phyloP scores from a whole-genome alignment of 2,888 invertebrate genomes.

The Nasonovia ribisnigri region DNA sequence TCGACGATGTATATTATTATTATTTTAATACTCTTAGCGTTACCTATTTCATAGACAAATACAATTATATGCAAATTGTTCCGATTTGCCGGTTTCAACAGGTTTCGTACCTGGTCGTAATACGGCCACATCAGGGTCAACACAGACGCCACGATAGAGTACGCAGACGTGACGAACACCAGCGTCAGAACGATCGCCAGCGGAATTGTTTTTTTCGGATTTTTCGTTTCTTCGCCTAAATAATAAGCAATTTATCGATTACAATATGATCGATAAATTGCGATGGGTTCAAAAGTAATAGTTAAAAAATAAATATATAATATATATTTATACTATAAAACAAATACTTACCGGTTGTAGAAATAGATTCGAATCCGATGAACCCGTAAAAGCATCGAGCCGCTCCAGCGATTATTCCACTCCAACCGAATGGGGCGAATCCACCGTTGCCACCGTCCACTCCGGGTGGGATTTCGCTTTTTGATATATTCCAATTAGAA shows the following conservation, averaged over 20 bases:
- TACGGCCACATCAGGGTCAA: slow-evolving; percentile 90
- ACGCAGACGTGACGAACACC: slow-evolving; percentile 85
- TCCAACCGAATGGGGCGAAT: slow-evolving; percentile 90
- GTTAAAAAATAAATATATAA: too few relatives aligned
- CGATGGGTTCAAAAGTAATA: not conserved
- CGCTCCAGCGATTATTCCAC: slow-evolving; percentile 88
- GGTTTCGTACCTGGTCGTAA: slow-evolving; percentile 77
- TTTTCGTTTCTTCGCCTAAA: slow-evolving; percentile 74
- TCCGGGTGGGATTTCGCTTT: slow-evolving; percentile 65
- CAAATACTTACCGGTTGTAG: slow-evolving; percentile 79
- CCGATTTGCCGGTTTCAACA: not conserved
- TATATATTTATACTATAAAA: not conserved
- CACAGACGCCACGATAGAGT: slow-evolving; percentile 90
- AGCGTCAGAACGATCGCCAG: slow-evolving; percentile 88
- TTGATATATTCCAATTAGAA: slow-evolving; percentile 67
- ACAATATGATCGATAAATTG: not conserved
- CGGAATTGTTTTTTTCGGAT: slow-evolving; percentile 90
- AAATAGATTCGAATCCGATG: slow-evolving; percentile 95
- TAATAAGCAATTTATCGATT: not conserved
- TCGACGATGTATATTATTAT: not conserved
- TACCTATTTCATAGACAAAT: not conserved
- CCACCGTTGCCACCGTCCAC: slow-evolving; percentile 82
- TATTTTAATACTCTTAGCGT: not conserved
- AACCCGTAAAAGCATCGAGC: slow-evolving; percentile 84
- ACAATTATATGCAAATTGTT: not conserved